Evolutionary conservation across 2,113 vertebrate genomes (phyloP), one percentile per base, ranked within the genome.

Genomic region (Sceloporus undulatus): DNA sequence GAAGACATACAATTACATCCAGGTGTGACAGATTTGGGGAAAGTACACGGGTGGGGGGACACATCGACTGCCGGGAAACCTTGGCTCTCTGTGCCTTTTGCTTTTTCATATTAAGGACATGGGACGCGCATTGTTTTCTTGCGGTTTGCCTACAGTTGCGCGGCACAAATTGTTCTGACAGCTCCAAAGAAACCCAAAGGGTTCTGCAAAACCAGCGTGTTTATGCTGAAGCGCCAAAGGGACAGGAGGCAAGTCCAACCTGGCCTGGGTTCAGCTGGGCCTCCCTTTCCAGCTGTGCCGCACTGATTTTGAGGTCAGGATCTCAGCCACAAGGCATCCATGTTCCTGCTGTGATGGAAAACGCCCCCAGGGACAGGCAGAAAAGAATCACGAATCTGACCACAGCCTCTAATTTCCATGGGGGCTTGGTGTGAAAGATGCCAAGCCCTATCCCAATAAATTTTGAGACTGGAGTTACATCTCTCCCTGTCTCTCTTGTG

Each of bases 151-250:
- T 0, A 1, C 0, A 38, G 48, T 19, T 85, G 78, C 70, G 86
- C 5, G 90, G 88, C 11, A 86, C 89, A 85, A 94, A 89, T 88
- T 34, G 86, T 89, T 84, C 76, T 94, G 93, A 91, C 93, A 94
- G 90, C 0, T 23, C 89, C 89, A 86, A 93, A 75, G 91, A 93
- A 38, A 82, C 88, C 88, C 74, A 21, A 82, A 87, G 88, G 86
- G 86, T 86, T 88, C 89, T 90, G 87, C 59, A 59, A 92, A 93
- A 90, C 88, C 87, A 21, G 34, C 4, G 1, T 79, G 84, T 78
- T 91, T 38, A 56, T 2, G 9, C 68, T 38, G 0, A 11, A 84
- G 66, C 59, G 93, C 93, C 94, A 93, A 79, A 84, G 5, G 0
- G 80, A 29, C 84, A 62, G 89, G 34, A 74, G 87, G 85, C 0